Evolutionary conservation across 1,140 invertebrate species (phyloP).

Genomic region (Brevipalpus yothersi): DNA sequence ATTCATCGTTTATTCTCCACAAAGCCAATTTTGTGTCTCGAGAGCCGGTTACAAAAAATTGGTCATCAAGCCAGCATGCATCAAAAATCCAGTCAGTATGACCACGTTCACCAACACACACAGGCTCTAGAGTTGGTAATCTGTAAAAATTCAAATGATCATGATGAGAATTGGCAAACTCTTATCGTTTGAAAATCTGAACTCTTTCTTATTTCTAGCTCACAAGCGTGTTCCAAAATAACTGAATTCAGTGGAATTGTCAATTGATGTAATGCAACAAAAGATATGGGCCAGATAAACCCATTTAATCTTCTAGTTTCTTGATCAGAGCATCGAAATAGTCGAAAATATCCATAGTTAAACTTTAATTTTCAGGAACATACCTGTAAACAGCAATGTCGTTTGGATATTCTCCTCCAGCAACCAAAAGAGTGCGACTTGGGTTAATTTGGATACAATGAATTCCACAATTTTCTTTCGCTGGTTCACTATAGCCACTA

Average conservation of each 20-base stretch:
- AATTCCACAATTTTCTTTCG: conserved; percentile 51
- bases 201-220: no score
- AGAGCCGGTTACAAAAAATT: conserved; percentile 77
- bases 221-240: no score
- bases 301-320: no score
- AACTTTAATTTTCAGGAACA: no score
- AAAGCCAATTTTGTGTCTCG: conserved; percentile 41
- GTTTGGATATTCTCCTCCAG: conserved; percentile 67
- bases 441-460: conserved; percentile 83
- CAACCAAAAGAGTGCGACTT: conserved; percentile 65
- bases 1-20: conserved; percentile 22
- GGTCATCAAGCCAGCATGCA: conserved; percentile 84
- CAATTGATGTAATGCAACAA: no score
- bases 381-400: conserved; percentile 46
- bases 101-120: conserved; percentile 72
- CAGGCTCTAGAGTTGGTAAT: conserved; percentile 71
- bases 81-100: conserved; percentile 89
- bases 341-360: no score
- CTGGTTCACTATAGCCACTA: conserved; percentile 6
- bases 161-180: no score
- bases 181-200: no score
- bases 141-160: conserved; percentile 29
- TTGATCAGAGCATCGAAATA: no score
- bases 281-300: no score
- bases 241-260: no score